Evolutionary conservation across 2,113 vertebrate genomes (phyloP).

Genomic region (Ursus arctos): DNA sequence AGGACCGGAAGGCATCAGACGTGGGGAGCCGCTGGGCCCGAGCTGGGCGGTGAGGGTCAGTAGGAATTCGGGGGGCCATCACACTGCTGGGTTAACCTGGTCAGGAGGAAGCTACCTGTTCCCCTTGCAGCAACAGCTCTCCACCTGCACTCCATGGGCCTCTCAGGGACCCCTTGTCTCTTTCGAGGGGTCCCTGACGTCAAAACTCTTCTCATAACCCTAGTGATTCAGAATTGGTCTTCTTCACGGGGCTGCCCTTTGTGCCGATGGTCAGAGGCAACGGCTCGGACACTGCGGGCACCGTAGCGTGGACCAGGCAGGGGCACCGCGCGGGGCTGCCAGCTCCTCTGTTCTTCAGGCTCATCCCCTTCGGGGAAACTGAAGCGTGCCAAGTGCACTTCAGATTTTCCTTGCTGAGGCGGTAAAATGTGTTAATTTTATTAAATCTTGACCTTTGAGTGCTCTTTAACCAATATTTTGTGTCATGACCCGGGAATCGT

Average conservation of each 20-base stretch:
- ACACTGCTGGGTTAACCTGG: neutral
- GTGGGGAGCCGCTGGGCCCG: accelerated
- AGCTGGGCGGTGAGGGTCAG: accelerated
- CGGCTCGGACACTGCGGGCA: accelerated
- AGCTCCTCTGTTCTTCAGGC: accelerated
- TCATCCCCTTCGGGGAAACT: accelerated
- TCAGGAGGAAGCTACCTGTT: no score
- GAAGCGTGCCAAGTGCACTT: accelerated
- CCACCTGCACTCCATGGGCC: accelerated
- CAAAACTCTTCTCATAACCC: neutral
- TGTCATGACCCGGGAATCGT: accelerated
- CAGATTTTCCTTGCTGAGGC: neutral
- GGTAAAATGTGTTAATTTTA: accelerated
- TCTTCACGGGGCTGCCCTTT: accelerated
- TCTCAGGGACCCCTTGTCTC: neutral
- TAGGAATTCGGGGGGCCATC: accelerated
- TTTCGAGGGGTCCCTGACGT: neutral
- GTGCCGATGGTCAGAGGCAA: accelerated
- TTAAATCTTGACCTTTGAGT: no score
- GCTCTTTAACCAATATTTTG: neutral
- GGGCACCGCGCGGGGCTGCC: accelerated
- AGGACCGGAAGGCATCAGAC: accelerated
- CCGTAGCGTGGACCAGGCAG: accelerated
- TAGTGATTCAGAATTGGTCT: accelerated
- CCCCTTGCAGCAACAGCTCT: accelerated